Evolutionary conservation across 2,888 invertebrate species (phyloP).

Genomic region (Cantharis flavilabris): DNA sequence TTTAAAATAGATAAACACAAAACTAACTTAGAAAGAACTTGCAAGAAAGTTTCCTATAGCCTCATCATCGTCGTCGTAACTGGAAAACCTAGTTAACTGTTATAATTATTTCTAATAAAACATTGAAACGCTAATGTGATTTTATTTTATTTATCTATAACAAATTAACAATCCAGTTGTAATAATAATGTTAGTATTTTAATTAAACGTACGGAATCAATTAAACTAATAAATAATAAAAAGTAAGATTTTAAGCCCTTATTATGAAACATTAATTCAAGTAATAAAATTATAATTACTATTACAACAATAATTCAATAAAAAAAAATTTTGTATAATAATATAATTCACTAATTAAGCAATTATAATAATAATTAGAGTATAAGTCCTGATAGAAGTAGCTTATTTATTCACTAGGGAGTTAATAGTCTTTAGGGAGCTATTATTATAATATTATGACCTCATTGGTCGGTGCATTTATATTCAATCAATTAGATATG

Average conservation of each 20-base stretch:
- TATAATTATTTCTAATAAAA: neutral
- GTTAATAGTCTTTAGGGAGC: too few relatives aligned
- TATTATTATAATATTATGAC: too few relatives aligned
- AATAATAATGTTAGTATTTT: neutral
- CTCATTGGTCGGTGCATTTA: too few relatives aligned
- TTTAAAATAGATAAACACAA: neutral
- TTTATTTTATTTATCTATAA: neutral
- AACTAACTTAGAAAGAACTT: neutral
- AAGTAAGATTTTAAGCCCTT: neutral
- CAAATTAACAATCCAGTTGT: neutral
- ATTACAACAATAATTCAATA: too few relatives aligned
- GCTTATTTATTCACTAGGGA: too few relatives aligned
- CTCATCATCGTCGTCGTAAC: neutral
- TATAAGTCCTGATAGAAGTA: too few relatives aligned
- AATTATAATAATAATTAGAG: too few relatives aligned
- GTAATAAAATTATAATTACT: too few relatives aligned
- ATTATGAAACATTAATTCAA: neutral
- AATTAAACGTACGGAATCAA: neutral
- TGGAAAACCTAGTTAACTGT: neutral
- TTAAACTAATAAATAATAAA: neutral
- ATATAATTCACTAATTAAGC: too few relatives aligned
- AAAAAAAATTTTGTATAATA: too few relatives aligned
- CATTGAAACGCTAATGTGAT: neutral
- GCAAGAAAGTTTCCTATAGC: neutral
- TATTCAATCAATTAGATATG: too few relatives aligned